Base-by-base conservation (phyloP, 2,797 vertebrate genomes). In the Eptatretus atami region DNA sequence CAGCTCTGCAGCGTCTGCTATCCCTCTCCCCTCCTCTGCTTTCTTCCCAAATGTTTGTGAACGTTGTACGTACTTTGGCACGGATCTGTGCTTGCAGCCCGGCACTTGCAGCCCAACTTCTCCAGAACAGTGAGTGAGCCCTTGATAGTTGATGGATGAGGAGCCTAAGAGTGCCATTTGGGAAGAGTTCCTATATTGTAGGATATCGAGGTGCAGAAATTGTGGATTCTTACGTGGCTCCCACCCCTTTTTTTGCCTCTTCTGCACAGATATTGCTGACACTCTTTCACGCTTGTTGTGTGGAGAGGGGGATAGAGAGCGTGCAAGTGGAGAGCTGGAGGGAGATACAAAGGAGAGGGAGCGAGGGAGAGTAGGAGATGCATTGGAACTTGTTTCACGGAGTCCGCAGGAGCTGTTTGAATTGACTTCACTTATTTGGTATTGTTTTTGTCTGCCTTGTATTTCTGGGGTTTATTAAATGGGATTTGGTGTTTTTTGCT, bases 21-120 rank as follows among this genome's bases (percentile, higher is more conserved):
- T 90, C 96, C 1, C 86, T 99, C 70, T 96, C 88, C 5, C 92
- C 92, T 65, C 92, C 92, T 6, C 82, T 99, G 68, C 77, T 99
- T 72, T 96, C 90, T 77, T 95, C 92, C 52, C 90, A 90, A 71
- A 99, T 99, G 92, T 99, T 99, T 74, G 96, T 99, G 73, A 99
- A 96, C 90, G 92, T 99, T 68, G 92, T 99, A 69, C 86, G 92
- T 72, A 99, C 96, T 90, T 93, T 99, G 76, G 96, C 92, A 25
- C 77, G 96, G 65, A 96, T 99, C 87, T 99, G 92, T 73, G 96
- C 90, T 68, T 95, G 96, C 71, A 96, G 92, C 72, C 92, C 92
- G 65, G 81, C 81, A 2, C 77, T 99, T 74, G 92, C 92, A 12
- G 92, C 94, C 68, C 92, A 96, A 69, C 90, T 99, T 65, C 93